Evolutionary conservation across 2,113 vertebrate genomes (phyloP).

Genomic region (Rhea pennata): DNA sequence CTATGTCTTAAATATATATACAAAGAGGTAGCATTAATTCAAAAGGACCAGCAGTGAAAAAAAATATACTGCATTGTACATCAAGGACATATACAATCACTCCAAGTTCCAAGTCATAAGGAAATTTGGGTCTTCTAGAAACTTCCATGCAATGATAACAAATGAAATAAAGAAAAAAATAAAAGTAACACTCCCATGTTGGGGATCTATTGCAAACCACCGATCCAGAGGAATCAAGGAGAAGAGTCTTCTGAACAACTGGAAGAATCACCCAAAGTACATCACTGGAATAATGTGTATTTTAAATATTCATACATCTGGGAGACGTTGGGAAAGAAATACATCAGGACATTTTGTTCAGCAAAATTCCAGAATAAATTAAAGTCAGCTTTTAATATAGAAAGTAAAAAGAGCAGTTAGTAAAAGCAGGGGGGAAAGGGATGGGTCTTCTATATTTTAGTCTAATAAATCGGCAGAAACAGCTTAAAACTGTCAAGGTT

Average conservation of each 20-base stretch:
- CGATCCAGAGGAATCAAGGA: neutral
- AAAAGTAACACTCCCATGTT: neutral
- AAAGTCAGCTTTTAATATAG: neutral
- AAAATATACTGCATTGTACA: neutral
- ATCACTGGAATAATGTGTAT: neutral
- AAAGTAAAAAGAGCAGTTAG: neutral
- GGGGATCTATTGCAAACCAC: neutral
- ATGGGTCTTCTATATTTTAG: neutral
- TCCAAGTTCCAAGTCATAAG: neutral
- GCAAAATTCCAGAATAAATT: constrained; percentile 12
- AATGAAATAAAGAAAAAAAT: neutral
- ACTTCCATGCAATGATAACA: neutral
- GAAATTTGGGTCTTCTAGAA: neutral
- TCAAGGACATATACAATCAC: neutral
- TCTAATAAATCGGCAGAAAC: neutral
- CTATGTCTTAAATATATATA: neutral
- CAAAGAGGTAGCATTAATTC: neutral
- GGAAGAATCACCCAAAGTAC: neutral
- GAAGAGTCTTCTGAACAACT: constrained; percentile 4
- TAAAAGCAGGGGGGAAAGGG: neutral
- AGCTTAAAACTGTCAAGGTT: neutral
- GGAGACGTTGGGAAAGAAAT: constrained; percentile 1
- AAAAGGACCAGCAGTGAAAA: neutral
- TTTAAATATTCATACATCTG: constrained; percentile 41
- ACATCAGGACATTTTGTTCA: constrained; percentile 19